Evolutionary conservation across 2,888 invertebrate species (phyloP), one percentile per base, ranked within the genome.

Genomic region (Scaptomyza reducta): DNA sequence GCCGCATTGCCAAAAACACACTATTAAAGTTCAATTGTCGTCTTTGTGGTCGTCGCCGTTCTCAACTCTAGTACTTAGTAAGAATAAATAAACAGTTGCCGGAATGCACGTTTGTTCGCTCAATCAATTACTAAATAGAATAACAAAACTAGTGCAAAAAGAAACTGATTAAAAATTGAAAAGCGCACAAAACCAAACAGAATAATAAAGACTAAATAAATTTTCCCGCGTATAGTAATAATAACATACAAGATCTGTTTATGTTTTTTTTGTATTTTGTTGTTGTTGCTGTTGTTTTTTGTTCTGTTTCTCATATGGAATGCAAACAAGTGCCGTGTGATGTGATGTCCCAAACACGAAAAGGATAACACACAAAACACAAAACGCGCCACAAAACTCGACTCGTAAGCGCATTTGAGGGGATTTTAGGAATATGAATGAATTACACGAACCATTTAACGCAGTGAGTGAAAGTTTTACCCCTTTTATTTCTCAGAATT

Each of bases 281-380:
- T 53, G 27, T 13, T 40, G 14, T 14, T 22, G 27, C 1, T 44
- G n/a, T 58, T 38, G 1, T 22, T 22, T 22, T 22, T 22, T 38
- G 3, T 41, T 31, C 31, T 47, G 57, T 33, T 61, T 61, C 29
- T 33, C 1, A 3, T 29, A 31, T 31, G 38, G 38, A 46, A 51
- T 40, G 66, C 60, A 66, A 56, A 66, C 66, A 70, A 72, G 66
- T 70, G 72, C 47, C 33, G 3, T 53, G 42, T 65, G 46, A 25
- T 66, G 60, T 35, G 55, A 65, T 47, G 38, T 14, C 9, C 9
- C 40, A 27, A 38, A 40, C 9, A 29, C 46, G 18, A 27, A 57
- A 22, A 42, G 57, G 45, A 70, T 70, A 47, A n/a, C 2, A 41
- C 2, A 27, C 44, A 33, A 46, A 47, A n/a, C 2, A 41, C 2